These are phyloP conservation scores for Eurystomus glaucurus DNA, from an alignment of 2,797 vertebrate genomes.

Conservation along the genomic window DNA sequence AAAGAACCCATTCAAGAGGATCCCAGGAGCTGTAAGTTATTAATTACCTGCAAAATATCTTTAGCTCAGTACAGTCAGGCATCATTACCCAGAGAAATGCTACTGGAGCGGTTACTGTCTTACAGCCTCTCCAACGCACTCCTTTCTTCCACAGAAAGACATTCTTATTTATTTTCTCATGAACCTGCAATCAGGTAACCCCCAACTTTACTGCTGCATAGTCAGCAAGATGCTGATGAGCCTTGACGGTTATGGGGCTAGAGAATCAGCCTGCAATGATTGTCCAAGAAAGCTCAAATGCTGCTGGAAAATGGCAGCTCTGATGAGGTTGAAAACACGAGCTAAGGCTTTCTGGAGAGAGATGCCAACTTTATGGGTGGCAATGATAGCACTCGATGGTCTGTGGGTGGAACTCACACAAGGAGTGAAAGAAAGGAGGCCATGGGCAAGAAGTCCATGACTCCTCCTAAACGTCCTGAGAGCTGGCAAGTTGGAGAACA, in stretches of 20 bases:
- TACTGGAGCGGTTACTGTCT: not conserved
- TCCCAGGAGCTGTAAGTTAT: not conserved
- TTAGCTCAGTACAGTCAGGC: not conserved
- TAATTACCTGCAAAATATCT: not conserved
- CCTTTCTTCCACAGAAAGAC: not conserved
- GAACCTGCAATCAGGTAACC: not conserved
- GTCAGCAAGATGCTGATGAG: not conserved
- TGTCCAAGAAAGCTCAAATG: conserved; percentile 57
- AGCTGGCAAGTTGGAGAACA: not conserved
- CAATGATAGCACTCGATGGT: not conserved
- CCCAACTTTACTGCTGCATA: not conserved
- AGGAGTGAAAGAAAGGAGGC: not conserved
- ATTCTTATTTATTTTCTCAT: not conserved
- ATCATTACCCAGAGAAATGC: not conserved
- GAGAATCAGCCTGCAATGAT: not conserved
- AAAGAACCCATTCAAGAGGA: not conserved
- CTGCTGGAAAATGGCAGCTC: not conserved
- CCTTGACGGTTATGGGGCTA: not conserved
- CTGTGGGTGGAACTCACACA: not conserved
- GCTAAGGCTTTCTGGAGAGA: not conserved
- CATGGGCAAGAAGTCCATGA: not conserved
- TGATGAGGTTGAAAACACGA: not conserved
- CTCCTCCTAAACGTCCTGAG: not conserved
- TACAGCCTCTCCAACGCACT: conserved; percentile 20
- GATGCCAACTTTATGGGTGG: not conserved